Evolutionary conservation across 2,888 invertebrate species (phyloP), one percentile per base, ranked within the genome.

Genomic region (Molorchus minor): DNA sequence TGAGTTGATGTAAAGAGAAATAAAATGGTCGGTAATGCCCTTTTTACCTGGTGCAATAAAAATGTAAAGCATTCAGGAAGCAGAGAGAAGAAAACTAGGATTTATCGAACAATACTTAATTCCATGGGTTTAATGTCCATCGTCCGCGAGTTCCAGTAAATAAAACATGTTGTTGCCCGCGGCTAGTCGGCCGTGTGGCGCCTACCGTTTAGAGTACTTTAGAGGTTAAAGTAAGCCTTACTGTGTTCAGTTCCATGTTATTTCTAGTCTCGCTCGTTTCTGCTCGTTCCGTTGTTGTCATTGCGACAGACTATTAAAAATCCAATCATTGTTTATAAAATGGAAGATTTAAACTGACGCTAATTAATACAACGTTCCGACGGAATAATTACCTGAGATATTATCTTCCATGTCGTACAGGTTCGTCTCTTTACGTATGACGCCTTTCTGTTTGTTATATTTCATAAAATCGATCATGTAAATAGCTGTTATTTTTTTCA

Each of bases 191-290:
- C 75, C 69, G 70, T 71, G 72, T 76, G 77, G 77, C 77, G 77
- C 76, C 77, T 76, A 75, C 74, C 73, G 71, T 73, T 74, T 72
- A 70, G 74, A 73, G 73, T 74, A 72, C 71, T 73, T 74, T 72
- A 70, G 74, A 73, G 73, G 71, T 71, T 75, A 69, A 75, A 75
- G 74, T 71, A 71, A 71, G 73, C 71, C 71, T 71, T 65, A 61
- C 53, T 54, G 46, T 46, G 41, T n/a, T n/a, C n/a, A n/a, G 44
- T 56, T 62, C 58, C 53, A 62, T 68, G 65, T 64, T 62, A 60
- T 69, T 64, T 67, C 62, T 49, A 38, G 49, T 49, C 49, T 49
- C 38, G 21, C 49, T 38, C 21, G 38, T 38, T 49, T 49, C n/a
- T 49, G 49, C 36, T 29, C 49, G 17, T 36, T 25, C 49, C 15